Evolutionary conservation across 2,113 vertebrate genomes (phyloP).

Genomic region (Pluvianellus socialis): DNA sequence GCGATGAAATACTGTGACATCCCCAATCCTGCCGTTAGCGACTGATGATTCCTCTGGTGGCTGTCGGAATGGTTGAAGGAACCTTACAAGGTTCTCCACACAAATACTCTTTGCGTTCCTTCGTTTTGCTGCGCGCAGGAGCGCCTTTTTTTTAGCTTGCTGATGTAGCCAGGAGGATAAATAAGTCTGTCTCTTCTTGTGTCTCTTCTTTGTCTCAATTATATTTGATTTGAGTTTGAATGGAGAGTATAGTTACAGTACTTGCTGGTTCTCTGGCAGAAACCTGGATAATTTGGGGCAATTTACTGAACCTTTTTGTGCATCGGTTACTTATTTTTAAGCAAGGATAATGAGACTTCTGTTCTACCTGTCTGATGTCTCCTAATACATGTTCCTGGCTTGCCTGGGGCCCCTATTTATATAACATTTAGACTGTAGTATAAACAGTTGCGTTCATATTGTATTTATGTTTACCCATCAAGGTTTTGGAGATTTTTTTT

Average conservation of each 20-base stretch:
- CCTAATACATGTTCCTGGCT: neutral
- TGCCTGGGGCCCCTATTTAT: neutral
- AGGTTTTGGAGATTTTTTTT: neutral
- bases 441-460: neutral
- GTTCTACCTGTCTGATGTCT: neutral
- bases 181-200: neutral
- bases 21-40: neutral
- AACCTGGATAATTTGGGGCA: neutral
- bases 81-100: neutral
- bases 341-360: neutral
- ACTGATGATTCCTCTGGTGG: neutral
- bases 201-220: neutral
- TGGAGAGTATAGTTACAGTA: too few species aligned
- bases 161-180: neutral
- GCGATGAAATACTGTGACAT: neutral
- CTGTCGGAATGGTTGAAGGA: neutral
- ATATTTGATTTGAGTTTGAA: neutral
- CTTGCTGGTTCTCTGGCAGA: neutral
- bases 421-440: neutral
- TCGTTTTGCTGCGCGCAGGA: neutral
- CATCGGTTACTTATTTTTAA: neutral
- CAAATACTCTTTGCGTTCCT: neutral
- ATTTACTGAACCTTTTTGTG: neutral
- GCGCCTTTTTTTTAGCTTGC: neutral
- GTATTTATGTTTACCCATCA: neutral